These are phyloP conservation scores for Mythimna ferrago DNA, from an alignment of 2,888 invertebrate species.

Conservation along the genomic window DNA sequence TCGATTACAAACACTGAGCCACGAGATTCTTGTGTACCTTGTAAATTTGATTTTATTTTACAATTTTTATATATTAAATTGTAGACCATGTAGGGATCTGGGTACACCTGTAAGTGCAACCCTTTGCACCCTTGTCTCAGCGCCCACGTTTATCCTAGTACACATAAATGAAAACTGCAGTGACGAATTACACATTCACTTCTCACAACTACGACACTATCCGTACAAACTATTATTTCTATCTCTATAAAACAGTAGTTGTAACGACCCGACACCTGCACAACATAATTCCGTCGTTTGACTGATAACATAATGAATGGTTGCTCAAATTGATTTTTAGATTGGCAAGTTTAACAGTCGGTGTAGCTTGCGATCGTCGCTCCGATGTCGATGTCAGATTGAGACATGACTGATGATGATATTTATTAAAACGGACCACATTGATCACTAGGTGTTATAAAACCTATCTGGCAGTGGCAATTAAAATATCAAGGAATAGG, in stretches of 20 bases:
- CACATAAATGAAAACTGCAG: too few relatives aligned
- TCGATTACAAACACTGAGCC: too few relatives aligned
- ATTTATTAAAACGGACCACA: slow-evolving; percentile 28
- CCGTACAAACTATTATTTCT: too few relatives aligned
- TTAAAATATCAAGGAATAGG: not conserved
- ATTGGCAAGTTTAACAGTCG: slow-evolving; percentile 47
- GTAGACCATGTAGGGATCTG: too few relatives aligned
- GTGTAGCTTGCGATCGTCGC: slow-evolving; percentile 9
- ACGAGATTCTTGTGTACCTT: too few relatives aligned
- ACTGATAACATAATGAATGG: slow-evolving; percentile 44
- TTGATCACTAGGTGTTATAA: slow-evolving; percentile 15
- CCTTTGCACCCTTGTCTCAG: too few relatives aligned
- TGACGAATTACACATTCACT: too few relatives aligned
- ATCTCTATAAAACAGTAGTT: slow-evolving; percentile 2
- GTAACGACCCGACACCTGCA: slow-evolving; percentile 24
- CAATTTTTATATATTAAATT: too few relatives aligned
- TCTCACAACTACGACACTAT: too few relatives aligned
- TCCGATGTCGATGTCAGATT: slow-evolving; percentile 14
- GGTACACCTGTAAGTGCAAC: too few relatives aligned
- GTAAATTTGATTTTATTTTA: too few relatives aligned
- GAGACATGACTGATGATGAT: slow-evolving; percentile 43
- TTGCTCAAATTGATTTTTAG: slow-evolving; percentile 55
- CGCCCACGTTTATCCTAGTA: too few relatives aligned
- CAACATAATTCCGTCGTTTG: slow-evolving; percentile 29
- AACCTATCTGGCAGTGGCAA: not conserved